phyloP scores from a whole-genome alignment of 2,888 invertebrate genomes.

The Chouioia cunea region DNA sequence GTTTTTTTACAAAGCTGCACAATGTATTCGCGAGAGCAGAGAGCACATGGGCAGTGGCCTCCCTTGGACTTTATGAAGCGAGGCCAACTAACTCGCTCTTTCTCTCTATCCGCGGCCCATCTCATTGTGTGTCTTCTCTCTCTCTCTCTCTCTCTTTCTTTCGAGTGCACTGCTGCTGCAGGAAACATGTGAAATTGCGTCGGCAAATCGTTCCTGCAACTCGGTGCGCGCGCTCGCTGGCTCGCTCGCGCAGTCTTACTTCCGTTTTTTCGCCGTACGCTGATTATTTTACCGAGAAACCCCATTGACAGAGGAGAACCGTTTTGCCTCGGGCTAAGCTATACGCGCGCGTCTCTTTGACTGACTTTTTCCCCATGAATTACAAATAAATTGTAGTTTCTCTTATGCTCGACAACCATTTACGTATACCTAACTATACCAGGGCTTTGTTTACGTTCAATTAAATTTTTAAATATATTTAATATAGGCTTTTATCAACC shows the following conservation, averaged over 20 bases:
- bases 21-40: conserved; percentile 51
- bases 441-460: no score
- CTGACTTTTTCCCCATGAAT: conserved; percentile 29
- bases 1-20: conserved; percentile 40
- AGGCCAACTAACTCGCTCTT: conserved; percentile 52
- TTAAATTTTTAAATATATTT: no score
- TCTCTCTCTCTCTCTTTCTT: conserved; percentile 4
- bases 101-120: conserved; percentile 12
- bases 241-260: conserved; percentile 40
- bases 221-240: neutral
- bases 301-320: conserved; percentile 18
- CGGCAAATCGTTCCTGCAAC: conserved; percentile 44
- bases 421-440: no score
- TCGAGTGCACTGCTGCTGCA: conserved; percentile 34
- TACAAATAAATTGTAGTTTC: conserved; percentile 35
- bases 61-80: conserved; percentile 58
- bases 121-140: neutral
- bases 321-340: conserved; percentile 26
- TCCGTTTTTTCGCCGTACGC: conserved; percentile 44
- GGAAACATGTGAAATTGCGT: conserved; percentile 49
- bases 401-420: conserved; percentile 9
- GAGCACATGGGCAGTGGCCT: conserved; percentile 57
- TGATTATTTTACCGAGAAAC: conserved; percentile 47
- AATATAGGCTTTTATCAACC: no score
- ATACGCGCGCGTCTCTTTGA: conserved; percentile 10